Evolutionary conservation across 1,140 invertebrate species (phyloP), one percentile per base, ranked within the genome.

Genomic region (Spodoptera litura): DNA sequence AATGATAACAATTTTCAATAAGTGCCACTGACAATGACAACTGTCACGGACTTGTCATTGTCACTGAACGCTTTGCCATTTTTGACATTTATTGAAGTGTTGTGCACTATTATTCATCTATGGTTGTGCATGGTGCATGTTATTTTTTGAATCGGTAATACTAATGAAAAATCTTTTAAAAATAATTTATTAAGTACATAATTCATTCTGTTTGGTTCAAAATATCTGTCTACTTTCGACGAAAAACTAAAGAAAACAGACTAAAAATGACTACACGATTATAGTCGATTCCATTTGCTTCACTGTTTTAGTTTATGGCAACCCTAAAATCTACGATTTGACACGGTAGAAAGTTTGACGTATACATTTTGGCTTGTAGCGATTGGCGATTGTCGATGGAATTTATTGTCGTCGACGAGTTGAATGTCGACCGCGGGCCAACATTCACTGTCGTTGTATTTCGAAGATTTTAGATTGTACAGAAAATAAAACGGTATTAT

Each of bases 301-400:
- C 38, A 44, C 38, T 9, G 38, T 44, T 58, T 38, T 13, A 15
- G 6, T 59, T 2, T 4, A 49, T 38, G 49, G 44, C 8, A 71
- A 59, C n/a, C 12, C 11, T 1, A 31, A 55, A 70, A n/a, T 56
- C 12, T 15, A 35, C 15, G 15, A 4, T 73, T 79, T 81, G 80
- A 80, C 80, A 80, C 59, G 64, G 81, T 85, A 90, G 86, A 90
- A 89, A 87, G 86, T 89, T 91, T 90, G 90, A 89, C 85, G 85
- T 89, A 80, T 83, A 79, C 80, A 76, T 74, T 56, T 79, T 70
- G 78, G 55, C 78, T 79, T 68, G 80, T 61, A 55, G 79, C 78
- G 82, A 85, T 84, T 85, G 84, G 81, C 81, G 85, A 83, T 81
- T 84, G 83, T 83, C 70, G 74, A 78, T 79, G 75, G 71, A 81